phyloP scores from a whole-genome alignment of 2,797 vertebrate species.

The Siniperca scherzeri region DNA sequence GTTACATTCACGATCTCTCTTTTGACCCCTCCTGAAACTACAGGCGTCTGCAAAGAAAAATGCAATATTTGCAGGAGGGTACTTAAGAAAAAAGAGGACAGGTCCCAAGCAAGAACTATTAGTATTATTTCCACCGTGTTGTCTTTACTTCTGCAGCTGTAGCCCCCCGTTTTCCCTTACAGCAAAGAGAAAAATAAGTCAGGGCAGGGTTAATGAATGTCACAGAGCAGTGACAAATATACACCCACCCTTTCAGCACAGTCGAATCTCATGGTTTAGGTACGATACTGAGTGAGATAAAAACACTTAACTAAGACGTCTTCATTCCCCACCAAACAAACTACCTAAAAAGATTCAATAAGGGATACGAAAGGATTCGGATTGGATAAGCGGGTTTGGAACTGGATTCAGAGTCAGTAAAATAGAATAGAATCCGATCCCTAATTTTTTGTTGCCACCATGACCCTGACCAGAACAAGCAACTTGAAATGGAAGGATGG shows the following conservation, averaged over 20 bases:
- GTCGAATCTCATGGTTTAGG: too few relatives aligned
- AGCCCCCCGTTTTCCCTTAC: not conserved
- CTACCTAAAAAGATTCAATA: not conserved
- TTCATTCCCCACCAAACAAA: not conserved
- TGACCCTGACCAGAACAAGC: not conserved
- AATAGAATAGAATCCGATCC: not conserved
- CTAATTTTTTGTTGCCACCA: not conserved
- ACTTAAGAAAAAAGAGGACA: not conserved
- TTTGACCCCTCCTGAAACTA: not conserved
- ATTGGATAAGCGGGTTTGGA: not conserved
- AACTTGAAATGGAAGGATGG: not conserved
- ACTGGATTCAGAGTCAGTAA: not conserved
- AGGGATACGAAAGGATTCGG: not conserved
- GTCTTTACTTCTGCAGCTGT: too few relatives aligned
- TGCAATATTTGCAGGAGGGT: not conserved
- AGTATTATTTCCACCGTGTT: too few relatives aligned
- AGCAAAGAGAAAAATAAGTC: too few relatives aligned
- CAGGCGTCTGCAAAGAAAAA: not conserved
- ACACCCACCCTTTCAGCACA: too few relatives aligned
- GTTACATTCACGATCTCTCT: not conserved
- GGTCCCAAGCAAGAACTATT: not conserved
- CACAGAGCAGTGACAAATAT: not conserved
- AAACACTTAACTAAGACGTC: not conserved
- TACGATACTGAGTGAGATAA: too few relatives aligned
- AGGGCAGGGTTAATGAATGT: too few relatives aligned